Evolutionary conservation across 2,797 vertebrate species (phyloP), one percentile per base, ranked within the genome.

Genomic region (Xiphorhynchus erythropygius): DNA sequence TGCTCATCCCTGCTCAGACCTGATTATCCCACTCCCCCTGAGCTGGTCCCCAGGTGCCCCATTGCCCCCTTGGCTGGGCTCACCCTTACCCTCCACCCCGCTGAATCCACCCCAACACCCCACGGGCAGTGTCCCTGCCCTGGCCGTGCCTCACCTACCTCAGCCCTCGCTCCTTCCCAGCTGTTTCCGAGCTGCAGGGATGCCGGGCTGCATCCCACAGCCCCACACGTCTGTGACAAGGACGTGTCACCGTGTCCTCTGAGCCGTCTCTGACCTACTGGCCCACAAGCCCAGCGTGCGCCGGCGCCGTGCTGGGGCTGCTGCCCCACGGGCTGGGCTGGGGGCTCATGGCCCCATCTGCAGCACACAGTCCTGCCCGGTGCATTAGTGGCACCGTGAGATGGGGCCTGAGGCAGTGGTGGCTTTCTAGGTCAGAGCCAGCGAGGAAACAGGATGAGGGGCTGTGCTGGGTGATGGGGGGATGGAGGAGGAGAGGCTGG

Each of bases 381-480:
- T 93, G 87, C 95, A 96, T 94, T 94, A 94, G 35, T 10, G 0
- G 85, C 93, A 84, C 55, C 10, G 80, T 27, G 94, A 94, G 95
- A 92, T 1, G 42, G n/a, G 63, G 90, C 94, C 96, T 28, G 83
- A 19, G 95, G 95, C 85, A 0, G 9, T 50, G 32, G 11, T 14
- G 22, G 56, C 68, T 95, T 96, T 96, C 93, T 96, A 95, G 96
- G 95, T 94, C 96, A 96, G 60, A 87, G 87, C 75, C 87, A 87
- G 76, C 0, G 55, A 94, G 50, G 50, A 81, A 56, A 22, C 5
- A 16, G 33, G 49, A 2, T 24, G 47, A 37, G 62, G 67, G 56
- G 65, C 24, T 53, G 47, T 1, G 17, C 22, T 27, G 53, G 42
- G 3, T 42, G n/a, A 59, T 44, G 42, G 42, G 42, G 19, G 46